Evolutionary conservation across 2,797 vertebrate species (phyloP).

Genomic region (Manis crassicaudata): DNA sequence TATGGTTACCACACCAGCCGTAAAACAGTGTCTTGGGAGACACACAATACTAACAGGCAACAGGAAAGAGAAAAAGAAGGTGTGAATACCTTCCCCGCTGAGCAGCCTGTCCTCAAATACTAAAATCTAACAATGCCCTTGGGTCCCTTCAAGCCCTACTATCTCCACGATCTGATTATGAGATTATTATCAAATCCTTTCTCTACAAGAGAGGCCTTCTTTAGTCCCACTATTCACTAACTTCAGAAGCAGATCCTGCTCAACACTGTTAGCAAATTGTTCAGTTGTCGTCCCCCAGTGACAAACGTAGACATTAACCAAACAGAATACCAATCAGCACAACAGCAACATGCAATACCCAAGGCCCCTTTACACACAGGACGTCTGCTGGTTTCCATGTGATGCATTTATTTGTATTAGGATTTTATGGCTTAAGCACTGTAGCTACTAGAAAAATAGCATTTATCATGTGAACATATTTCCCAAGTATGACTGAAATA

Average conservation of each 20-base stretch:
- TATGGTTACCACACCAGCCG: neutral
- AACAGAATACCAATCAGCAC: neutral
- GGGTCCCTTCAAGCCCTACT: neutral
- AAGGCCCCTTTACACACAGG: neutral
- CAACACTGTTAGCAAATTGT: neutral
- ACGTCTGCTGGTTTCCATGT: neutral
- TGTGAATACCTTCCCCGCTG: too few species aligned
- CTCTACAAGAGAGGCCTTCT: neutral
- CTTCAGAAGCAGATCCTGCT: neutral
- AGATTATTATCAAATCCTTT: neutral
- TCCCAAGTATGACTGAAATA: neutral
- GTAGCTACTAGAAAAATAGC: neutral
- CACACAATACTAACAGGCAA: neutral
- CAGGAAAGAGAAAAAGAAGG: neutral
- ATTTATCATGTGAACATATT: neutral
- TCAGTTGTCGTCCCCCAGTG: neutral
- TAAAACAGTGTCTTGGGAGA: neutral
- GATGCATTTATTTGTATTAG: neutral
- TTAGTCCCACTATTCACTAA: neutral
- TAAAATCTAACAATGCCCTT: too few species aligned
- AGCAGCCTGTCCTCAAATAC: neutral
- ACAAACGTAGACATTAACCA: neutral
- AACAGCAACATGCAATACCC: neutral
- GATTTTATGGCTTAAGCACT: neutral
- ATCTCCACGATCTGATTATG: too few species aligned